phyloP scores from a whole-genome alignment of 1,140 invertebrate genomes.

The Saccostrea glomerata region DNA sequence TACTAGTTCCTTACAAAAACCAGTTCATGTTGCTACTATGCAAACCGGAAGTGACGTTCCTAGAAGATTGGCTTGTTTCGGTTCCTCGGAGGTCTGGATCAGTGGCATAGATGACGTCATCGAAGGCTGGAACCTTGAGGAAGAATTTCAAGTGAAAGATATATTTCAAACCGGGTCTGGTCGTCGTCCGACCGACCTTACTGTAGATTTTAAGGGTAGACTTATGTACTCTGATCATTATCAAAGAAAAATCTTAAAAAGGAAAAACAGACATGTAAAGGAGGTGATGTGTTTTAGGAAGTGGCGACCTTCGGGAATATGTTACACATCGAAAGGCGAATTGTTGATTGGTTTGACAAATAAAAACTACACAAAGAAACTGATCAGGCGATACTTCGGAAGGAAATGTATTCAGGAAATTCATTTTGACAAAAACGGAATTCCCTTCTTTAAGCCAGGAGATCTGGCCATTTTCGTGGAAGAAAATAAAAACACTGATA shows the following conservation, averaged over 20 bases:
- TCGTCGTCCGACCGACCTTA: slow-evolving; percentile 3
- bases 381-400: background rate
- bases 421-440: background rate
- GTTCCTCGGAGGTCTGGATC: background rate
- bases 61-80: background rate
- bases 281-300: background rate
- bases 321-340: background rate
- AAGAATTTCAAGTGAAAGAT: background rate
- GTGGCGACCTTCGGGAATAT: background rate
- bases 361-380: background rate
- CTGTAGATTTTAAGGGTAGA: background rate
- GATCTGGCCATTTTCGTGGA: slow-evolving; percentile 19
- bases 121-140: background rate
- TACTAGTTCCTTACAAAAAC: background rate
- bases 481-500: slow-evolving; percentile 15
- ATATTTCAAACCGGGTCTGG: background rate
- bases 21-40: background rate
- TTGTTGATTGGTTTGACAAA: background rate
- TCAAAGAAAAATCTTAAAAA: background rate
- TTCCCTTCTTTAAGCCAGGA: background rate
- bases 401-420: background rate
- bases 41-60: slow-evolving; percentile 13
- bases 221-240: background rate
- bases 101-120: slow-evolving; percentile 27
- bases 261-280: background rate